A percentile compares a stretch with the other conserved stretches of the same genome.
Conservation (phyloP, 2,888 invertebrate species). For the Eupithecia abbreviata region DNA sequence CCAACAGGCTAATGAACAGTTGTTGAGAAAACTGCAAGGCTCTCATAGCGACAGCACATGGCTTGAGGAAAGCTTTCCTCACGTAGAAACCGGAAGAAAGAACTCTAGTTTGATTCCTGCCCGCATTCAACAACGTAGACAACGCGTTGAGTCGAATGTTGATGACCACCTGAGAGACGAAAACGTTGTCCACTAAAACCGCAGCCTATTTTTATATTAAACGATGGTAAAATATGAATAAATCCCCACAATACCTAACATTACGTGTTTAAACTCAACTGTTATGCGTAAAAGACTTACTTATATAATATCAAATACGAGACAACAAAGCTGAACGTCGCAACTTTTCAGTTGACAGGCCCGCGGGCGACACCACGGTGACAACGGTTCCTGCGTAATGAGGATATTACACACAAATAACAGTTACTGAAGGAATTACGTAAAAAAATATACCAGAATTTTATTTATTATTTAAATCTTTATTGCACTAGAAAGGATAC, state of each 20-base stretch:
- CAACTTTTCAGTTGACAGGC: constrained; percentile 50
- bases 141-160: no score
- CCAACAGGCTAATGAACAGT: no score
- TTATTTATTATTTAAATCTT: no score
- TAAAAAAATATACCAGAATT: background rate
- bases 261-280: constrained; percentile 10
- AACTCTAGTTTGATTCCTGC: no score
- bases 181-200: background rate
- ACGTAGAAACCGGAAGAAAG: no score
- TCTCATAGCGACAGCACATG: no score
- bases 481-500: no score
- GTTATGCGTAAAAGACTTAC: constrained; percentile 46
- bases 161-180: no score
- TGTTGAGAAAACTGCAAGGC: no score
- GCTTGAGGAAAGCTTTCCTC: no score
- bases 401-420: constrained; percentile 39
- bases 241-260: background rate
- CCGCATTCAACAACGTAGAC: no score
- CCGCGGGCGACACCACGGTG: constrained; percentile 50
- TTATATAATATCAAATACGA: constrained; percentile 62
- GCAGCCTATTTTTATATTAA: background rate
- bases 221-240: background rate
- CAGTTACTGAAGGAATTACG: constrained; percentile 26
- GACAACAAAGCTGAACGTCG: constrained; percentile 57
- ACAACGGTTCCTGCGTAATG: constrained; percentile 47